Percentiles rank a stretch among this genome's conserved stretches.
phyloP scores from a whole-genome alignment of 2,113 vertebrate species.

The Coracopsis vasa region DNA sequence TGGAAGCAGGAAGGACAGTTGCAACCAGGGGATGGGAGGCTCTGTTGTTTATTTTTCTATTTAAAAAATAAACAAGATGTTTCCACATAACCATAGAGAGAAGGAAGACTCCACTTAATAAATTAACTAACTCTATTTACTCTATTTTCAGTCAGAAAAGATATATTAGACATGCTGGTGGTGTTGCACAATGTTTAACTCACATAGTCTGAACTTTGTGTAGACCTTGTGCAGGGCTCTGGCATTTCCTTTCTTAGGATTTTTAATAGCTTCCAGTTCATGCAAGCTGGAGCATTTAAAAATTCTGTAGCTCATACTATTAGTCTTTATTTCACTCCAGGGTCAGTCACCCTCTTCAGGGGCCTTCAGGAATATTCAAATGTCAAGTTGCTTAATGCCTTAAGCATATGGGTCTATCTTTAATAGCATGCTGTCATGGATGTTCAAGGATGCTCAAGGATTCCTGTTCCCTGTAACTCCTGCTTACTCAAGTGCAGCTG shows the following conservation, averaged over 20 bases:
- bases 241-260: neutral
- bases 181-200: conserved; percentile 2
- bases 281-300: neutral
- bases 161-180: neutral
- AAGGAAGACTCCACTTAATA: neutral
- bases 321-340: neutral
- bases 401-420: neutral
- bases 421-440: rapidly evolving
- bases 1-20: neutral
- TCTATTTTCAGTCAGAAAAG: neutral
- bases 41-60: neutral
- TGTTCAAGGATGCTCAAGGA: neutral
- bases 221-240: neutral
- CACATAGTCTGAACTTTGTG: neutral
- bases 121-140: neutral
- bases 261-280: neutral
- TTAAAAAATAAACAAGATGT: neutral
- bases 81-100: neutral
- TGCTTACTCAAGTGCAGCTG: neutral
- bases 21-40: neutral
- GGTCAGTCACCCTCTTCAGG: neutral
- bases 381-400: neutral
- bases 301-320: neutral
- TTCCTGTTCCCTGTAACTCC: neutral
- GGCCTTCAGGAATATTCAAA: neutral